Percentiles rank a stretch among this genome's conserved stretches.
Conservation (phyloP, 1,140 invertebrate genomes). For the Halesus radiatus region DNA sequence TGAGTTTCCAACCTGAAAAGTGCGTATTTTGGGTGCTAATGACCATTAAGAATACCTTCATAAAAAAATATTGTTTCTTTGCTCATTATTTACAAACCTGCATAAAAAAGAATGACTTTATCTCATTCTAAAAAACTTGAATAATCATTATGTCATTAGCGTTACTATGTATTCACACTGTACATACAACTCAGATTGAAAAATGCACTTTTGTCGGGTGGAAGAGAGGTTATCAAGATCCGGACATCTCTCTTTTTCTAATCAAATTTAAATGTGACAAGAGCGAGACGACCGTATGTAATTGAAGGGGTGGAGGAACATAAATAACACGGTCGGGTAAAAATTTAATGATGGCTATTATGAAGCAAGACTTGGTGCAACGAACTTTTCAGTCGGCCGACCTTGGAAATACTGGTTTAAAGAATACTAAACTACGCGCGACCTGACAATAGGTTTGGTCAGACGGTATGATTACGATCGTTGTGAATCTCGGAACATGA, state of each 20-base stretch:
- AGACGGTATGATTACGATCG: not conserved
- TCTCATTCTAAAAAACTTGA: slow-evolving; percentile 24
- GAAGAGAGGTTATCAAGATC: not conserved
- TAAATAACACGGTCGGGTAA: slow-evolving; percentile 57
- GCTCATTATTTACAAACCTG: slow-evolving; percentile 24
- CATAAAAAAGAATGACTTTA: slow-evolving; percentile 9
- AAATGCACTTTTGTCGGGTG: slow-evolving; percentile 50
- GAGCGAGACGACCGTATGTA: slow-evolving; percentile 35
- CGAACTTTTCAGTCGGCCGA: slow-evolving; percentile 40
- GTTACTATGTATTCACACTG: slow-evolving; percentile 40
- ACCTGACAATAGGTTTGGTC: not conserved
- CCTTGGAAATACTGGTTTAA: slow-evolving; percentile 47
- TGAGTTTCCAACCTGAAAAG: no score
- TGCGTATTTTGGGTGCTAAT: no score
- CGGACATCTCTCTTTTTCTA: slow-evolving; percentile 37
- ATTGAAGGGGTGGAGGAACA: slow-evolving; percentile 50
- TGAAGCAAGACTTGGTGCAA: slow-evolving; percentile 50
- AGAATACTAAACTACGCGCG: slow-evolving; percentile 16
- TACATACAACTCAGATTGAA: slow-evolving; percentile 54
- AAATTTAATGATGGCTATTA: slow-evolving; percentile 58
- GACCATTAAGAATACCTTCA: no score
- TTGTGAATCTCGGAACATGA: not conserved
- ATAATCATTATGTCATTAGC: slow-evolving; percentile 40
- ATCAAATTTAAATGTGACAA: not conserved
- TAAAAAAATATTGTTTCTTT: no score